Base-by-base conservation (phyloP, 2,113 vertebrate species). In the Bettongia penicillata region DNA sequence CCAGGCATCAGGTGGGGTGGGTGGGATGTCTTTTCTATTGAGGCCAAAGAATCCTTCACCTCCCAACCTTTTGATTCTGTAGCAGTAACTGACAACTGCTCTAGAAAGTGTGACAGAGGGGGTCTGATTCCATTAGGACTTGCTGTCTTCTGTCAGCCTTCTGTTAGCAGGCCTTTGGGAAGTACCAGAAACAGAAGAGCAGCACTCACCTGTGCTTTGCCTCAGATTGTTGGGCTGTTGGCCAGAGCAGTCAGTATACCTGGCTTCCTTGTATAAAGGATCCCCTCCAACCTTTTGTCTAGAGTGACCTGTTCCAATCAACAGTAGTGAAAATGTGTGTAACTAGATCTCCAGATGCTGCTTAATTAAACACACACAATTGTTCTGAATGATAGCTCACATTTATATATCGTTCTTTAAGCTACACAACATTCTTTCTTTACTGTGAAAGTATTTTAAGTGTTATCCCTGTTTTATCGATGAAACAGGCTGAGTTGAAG, bases 1-100 rank as follows among this genome's bases (percentile, higher is more conserved):
- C 43, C 89, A 16, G 55, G 51, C 53, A 24, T 90, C 49, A 26
- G 90, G 43, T 57, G 61, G 89, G 49, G 90, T n/a, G 50, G 55
- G 2, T 10, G 43, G 89, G 94, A 51, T 90, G 91, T 89, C 43
- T 52, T 68, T 94, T 94, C 37, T 52, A 6, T 2, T 51, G 90
- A 95, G 96, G 94, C 93, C 97, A 96, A 95, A 95, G 92, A 93
- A 84, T 19, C 48, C 57, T 55, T 92, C 57, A 93, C 91, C 53
- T 92, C 94, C 49, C 57, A 28, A 9, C n/a, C 92, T 94, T 93
- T 52, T 92, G 53, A 31, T 51, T 61, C 92, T 37, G 0, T 89
- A 93, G 91, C 37, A 89, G 90, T 57, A 92, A 55, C 55, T 61
- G 31, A 77, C 53, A 94, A 12, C 3, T 89, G 3, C 25, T 84